Percentiles rank a stretch among this genome's conserved stretches.
Conservation (phyloP, 2,113 vertebrate genomes). For the Xenopus laevis region DNA sequence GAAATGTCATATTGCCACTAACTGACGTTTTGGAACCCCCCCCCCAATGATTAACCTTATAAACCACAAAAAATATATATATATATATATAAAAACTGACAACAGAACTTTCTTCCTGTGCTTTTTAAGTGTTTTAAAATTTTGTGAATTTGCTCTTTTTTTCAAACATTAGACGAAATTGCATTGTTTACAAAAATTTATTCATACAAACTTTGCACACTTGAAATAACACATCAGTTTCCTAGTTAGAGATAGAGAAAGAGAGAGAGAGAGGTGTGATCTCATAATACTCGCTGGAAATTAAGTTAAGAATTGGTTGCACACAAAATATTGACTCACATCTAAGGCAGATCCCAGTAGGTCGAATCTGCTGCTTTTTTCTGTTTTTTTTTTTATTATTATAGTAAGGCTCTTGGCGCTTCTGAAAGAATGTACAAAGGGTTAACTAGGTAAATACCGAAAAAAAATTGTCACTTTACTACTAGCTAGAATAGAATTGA, state of each 20-base stretch:
- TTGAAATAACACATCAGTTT: slow-evolving; percentile 89
- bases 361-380: slow-evolving; percentile 78
- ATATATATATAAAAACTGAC: too few relatives aligned
- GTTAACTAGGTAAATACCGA: slow-evolving; percentile 71
- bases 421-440: slow-evolving; percentile 73
- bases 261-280: slow-evolving; percentile 70
- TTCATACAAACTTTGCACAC: slow-evolving; percentile 99
- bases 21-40: too few relatives aligned
- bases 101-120: too few relatives aligned
- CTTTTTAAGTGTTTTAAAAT: too few relatives aligned
- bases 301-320: slow-evolving; percentile 78
- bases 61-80: too few relatives aligned
- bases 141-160: too few relatives aligned
- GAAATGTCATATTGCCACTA: too few relatives aligned
- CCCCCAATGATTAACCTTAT: too few relatives aligned
- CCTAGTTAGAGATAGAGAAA: slow-evolving; percentile 72
- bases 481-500: slow-evolving; percentile 49
- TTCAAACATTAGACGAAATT: slow-evolving; percentile 89
- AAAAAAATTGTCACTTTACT: slow-evolving; percentile 68
- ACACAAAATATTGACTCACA: slow-evolving; percentile 85
- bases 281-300: slow-evolving; percentile 74
- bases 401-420: slow-evolving; percentile 92
- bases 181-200: slow-evolving; percentile 99
- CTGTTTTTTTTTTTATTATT: slow-evolving; percentile 12
- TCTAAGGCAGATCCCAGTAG: slow-evolving; percentile 71